Conservation (phyloP, 2,888 invertebrate species). For the Craniophora ligustri region DNA sequence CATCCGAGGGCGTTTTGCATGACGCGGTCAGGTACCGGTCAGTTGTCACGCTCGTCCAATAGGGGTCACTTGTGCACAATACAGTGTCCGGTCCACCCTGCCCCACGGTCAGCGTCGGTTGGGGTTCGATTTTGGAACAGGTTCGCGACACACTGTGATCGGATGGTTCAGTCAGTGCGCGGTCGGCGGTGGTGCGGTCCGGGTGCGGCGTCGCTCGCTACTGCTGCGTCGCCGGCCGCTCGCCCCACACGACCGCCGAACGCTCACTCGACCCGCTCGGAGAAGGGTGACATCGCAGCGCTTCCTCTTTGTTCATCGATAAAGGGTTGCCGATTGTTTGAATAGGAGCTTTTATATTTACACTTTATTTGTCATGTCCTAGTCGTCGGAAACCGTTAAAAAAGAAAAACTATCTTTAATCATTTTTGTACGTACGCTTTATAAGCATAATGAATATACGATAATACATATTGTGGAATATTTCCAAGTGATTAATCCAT, state of each 20-base stretch:
- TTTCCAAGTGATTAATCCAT: neutral
- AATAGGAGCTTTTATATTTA: slow-evolving; percentile 58
- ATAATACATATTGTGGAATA: slow-evolving; percentile 1
- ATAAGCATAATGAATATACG: neutral
- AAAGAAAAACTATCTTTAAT: neutral
- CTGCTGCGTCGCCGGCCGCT: slow-evolving; percentile 74
- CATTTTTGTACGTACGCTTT: too few species aligned
- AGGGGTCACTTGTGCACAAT: slow-evolving; percentile 84
- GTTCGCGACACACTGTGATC: slow-evolving; percentile 56
- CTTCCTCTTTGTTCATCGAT: slow-evolving; percentile 76
- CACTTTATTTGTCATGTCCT: slow-evolving; percentile 55
- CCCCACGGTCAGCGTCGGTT: slow-evolving; percentile 58
- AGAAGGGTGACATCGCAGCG: slow-evolving; percentile 84
- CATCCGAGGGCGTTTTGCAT: slow-evolving; percentile 82
- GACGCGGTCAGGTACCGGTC: slow-evolving; percentile 78
- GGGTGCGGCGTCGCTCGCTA: slow-evolving; percentile 82
- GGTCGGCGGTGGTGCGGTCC: slow-evolving; percentile 81
- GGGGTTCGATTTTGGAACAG: slow-evolving; percentile 70
- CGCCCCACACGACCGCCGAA: slow-evolving; percentile 67
- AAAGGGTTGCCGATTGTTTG: slow-evolving; percentile 77
- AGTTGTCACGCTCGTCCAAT: slow-evolving; percentile 72
- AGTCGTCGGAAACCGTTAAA: slow-evolving; percentile 23
- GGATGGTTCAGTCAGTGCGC: slow-evolving; percentile 63
- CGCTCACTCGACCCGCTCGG: slow-evolving; percentile 71
- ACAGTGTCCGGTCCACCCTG: slow-evolving; percentile 74